Evolutionary conservation across 23 tunicate genomes (phyloP).

Genomic region (Trididemnum miniatum): DNA sequence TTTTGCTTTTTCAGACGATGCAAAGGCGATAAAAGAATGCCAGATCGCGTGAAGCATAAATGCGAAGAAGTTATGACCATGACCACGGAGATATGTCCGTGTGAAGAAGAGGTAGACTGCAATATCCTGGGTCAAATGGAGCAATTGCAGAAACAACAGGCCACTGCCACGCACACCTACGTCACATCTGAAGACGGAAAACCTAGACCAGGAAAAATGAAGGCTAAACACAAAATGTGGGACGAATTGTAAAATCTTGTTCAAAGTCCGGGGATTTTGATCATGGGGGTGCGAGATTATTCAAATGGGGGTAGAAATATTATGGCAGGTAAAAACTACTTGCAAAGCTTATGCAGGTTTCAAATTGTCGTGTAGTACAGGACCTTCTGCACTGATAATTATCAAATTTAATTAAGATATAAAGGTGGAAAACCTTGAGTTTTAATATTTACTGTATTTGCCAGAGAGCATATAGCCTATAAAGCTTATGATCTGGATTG

Average conservation of each 20-base stretch:
- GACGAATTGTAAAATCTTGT: constrained; percentile 36
- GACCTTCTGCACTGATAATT: no score
- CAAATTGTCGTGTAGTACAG: no score
- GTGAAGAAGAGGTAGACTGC: constrained; percentile 31
- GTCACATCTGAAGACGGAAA: constrained; percentile 17
- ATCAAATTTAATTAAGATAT: no score
- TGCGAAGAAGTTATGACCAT: constrained; percentile 1
- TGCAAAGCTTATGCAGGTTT: no score
- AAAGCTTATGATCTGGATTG: no score
- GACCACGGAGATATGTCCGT: constrained; percentile 10
- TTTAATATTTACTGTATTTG: no score
- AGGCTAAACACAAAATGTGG: constrained; percentile 44
- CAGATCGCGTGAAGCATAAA: not conserved
- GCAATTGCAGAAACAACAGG: not conserved
- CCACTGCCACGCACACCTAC: not conserved
- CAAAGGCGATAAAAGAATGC: constrained; percentile 33
- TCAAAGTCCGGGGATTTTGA: no score
- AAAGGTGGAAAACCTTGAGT: no score
- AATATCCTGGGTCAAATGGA: constrained; percentile 21
- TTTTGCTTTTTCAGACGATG: constrained; percentile 25
- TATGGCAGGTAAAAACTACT: no score
- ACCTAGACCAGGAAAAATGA: constrained; percentile 41
- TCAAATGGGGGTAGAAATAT: no score
- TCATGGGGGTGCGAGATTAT: no score
- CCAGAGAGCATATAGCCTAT: no score